These are phyloP conservation scores for Strigops habroptila DNA, from an alignment of 2,113 vertebrate genomes.

Conservation along the genomic window DNA sequence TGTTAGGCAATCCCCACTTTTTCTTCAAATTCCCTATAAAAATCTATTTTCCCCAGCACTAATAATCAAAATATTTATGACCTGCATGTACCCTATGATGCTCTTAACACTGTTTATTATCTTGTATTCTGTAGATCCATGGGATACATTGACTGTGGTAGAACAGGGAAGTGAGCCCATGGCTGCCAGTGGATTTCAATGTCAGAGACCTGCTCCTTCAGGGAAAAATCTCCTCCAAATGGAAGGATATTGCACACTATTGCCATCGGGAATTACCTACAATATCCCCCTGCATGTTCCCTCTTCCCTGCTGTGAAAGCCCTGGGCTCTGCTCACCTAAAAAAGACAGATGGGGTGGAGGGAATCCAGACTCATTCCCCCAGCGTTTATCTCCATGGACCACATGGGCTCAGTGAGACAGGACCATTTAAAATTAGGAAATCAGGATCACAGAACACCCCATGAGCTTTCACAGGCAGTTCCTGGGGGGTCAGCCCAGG, in stretches of 20 bases:
- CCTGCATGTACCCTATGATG: background rate
- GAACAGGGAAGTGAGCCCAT: fast-evolving
- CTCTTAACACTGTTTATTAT: background rate
- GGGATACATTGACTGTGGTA: background rate
- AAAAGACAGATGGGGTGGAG: background rate
- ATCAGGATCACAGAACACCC: background rate
- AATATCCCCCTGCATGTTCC: background rate
- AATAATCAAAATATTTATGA: background rate
- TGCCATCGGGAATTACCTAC: background rate
- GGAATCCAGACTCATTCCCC: background rate
- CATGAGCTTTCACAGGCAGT: background rate
- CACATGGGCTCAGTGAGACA: background rate
- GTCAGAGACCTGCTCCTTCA: background rate
- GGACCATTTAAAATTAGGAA: background rate
- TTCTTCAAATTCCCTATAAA: background rate
- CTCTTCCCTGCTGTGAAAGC: background rate
- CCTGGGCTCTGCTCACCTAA: background rate
- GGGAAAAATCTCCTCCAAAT: background rate
- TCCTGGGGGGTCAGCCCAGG: background rate
- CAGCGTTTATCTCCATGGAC: background rate
- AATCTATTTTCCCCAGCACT: background rate
- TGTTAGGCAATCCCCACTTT: background rate
- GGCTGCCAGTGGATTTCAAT: background rate
- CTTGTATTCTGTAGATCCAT: background rate
- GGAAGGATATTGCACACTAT: background rate